Percentiles rank a stretch among this genome's conserved stretches.
Conservation (phyloP, 2,888 invertebrate genomes). For the Amblyteles armatorius region DNA sequence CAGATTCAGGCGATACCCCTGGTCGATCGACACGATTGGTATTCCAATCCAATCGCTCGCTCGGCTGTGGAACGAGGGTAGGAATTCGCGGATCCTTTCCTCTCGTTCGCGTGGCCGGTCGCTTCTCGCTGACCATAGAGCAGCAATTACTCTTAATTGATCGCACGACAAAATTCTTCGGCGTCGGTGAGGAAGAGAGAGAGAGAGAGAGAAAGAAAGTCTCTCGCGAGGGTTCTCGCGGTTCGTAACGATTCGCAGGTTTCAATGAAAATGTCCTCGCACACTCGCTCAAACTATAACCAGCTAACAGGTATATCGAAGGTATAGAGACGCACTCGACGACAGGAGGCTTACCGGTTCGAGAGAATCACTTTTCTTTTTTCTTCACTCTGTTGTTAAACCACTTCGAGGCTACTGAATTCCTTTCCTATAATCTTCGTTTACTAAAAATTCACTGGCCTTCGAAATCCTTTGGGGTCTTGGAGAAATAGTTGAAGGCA, state of each 20-base stretch:
- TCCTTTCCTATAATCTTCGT: slow-evolving; percentile 28
- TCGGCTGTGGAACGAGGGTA: slow-evolving; percentile 66
- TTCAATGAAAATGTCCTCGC: slow-evolving; percentile 53
- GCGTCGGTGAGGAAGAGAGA: slow-evolving; percentile 30
- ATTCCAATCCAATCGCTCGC: slow-evolving; percentile 73
- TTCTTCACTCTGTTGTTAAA: not conserved
- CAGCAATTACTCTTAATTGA: slow-evolving; percentile 77
- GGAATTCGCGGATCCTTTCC: slow-evolving; percentile 73
- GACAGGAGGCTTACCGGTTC: slow-evolving; percentile 34
- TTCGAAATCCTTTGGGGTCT: slow-evolving; percentile 1
- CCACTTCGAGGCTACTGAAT: slow-evolving; percentile 18
- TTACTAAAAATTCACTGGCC: slow-evolving; percentile 38
- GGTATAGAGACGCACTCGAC: slow-evolving; percentile 14
- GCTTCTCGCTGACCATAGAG: slow-evolving; percentile 59
- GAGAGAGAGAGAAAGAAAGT: not conserved
- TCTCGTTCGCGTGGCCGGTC: slow-evolving; percentile 67
- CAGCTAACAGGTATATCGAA: slow-evolving; percentile 15
- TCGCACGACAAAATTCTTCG: slow-evolving; percentile 71
- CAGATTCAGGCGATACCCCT: slow-evolving; percentile 59
- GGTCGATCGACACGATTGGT: slow-evolving; percentile 69
- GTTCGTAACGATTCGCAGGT: slow-evolving; percentile 52
- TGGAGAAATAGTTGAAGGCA: slow-evolving; percentile 4
- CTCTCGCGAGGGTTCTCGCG: slow-evolving; percentile 39
- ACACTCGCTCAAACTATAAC: not conserved
- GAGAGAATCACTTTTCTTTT: slow-evolving; percentile 44